Evolutionary conservation across 2,797 vertebrate genomes (phyloP), one percentile per base, ranked within the genome.

Genomic region (Holocentrus rufus): DNA sequence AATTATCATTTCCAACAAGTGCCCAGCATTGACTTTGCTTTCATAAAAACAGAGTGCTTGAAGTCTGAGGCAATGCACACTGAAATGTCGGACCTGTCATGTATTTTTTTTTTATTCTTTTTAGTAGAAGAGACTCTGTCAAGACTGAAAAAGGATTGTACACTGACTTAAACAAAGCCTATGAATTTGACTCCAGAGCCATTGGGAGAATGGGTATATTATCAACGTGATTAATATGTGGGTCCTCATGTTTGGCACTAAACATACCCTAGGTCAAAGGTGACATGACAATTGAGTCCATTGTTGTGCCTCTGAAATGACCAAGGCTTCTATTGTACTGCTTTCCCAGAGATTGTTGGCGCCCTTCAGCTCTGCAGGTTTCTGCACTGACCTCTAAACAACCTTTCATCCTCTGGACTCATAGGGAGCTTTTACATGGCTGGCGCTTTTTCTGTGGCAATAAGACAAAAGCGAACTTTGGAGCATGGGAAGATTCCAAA

Each of bases 311-410:
- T 82, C 67, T 56, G 49, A 85, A 88, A 76, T 65, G 82, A 81
- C 83, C 82, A 79, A 79, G 47, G 69, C 77, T 36, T 58, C 79
- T 56, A 81, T 89, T 89, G 81, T 88, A 22, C 47, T 60, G 5
- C 56, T 84, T 91, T 92, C 88, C 89, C 89, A 89, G 83, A 85
- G 81, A 84, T 76, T 25, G 50, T 80, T 77, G 90, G 88, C 74
- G 82, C 89, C 89, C 76, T 89, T 80, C 74, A 68, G 79, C 90
- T 83, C 90, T 20, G 81, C 89, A 72, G 84, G 86, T 83, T 85
- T 81, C 87, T 80, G 58, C 22, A 17, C 63, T 91, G 92, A 93
- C 92, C 93, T 85, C 80, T 69, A 67, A 62, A 89, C 79, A 80
- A 94, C 92, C 92, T 82, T 83, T 76, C 63, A 22, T 85, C 82